These are phyloP conservation scores for Scatophagus argus DNA, from an alignment of 2,113 vertebrate species.

Conservation along the genomic window DNA sequence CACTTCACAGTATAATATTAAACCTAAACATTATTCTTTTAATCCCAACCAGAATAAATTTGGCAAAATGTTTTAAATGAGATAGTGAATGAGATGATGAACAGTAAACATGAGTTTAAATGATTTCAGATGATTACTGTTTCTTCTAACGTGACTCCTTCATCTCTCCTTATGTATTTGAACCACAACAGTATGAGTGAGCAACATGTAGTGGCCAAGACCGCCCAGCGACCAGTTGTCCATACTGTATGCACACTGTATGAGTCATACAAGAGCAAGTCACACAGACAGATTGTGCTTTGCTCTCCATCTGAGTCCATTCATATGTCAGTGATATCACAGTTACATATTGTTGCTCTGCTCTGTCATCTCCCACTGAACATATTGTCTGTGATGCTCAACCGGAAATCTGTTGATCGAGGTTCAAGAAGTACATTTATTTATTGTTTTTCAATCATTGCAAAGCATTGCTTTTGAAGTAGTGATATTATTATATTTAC, in stretches of 20 bases:
- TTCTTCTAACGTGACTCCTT: background rate
- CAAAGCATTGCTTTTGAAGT: background rate
- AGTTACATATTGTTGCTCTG: constrained; percentile 52
- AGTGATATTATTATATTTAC: background rate
- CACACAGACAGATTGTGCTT: constrained; percentile 68
- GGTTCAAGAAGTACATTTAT: background rate
- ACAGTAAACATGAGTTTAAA: background rate
- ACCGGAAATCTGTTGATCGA: constrained; percentile 19
- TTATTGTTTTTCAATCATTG: background rate
- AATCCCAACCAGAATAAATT: background rate
- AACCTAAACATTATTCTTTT: background rate
- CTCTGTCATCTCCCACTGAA: constrained; percentile 33
- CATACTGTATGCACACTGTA: constrained; percentile 49
- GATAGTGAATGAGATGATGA: background rate
- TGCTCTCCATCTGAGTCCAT: constrained; percentile 66
- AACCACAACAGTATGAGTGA: constrained; percentile 37
- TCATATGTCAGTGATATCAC: constrained; percentile 69
- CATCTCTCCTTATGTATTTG: constrained; percentile 1
- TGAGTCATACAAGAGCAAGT: constrained; percentile 66
- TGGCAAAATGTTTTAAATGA: background rate
- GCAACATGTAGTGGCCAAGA: constrained; percentile 32
- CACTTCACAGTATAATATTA: background rate
- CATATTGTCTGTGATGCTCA: constrained; percentile 53
- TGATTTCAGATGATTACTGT: background rate
- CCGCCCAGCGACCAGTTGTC: constrained; percentile 39